Conservation (phyloP, 2,888 invertebrate genomes). For the Rhagonycha fulva region DNA sequence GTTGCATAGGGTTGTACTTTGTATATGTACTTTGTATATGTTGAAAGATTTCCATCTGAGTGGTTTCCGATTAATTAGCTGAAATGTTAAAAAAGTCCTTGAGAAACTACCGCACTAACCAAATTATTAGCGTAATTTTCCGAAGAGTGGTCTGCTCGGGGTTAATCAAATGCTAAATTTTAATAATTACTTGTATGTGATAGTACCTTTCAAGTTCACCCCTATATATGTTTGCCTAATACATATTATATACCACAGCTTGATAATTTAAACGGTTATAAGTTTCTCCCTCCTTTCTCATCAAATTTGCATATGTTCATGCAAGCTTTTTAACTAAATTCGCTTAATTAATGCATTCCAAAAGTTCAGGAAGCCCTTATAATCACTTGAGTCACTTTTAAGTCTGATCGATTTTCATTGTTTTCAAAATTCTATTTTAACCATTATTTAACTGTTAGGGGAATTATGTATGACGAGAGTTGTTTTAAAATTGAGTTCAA, state of each 20-base stretch:
- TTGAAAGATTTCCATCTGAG: no score
- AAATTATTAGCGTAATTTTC: no score
- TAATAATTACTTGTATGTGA: no score
- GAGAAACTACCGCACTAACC: not conserved
- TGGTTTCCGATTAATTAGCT: not conserved
- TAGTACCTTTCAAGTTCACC: no score
- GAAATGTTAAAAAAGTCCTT: not conserved
- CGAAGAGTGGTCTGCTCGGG: no score
- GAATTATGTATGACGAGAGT: not conserved
- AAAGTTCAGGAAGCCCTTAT: not conserved
- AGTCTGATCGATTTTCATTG: not conserved
- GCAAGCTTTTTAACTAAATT: not conserved
- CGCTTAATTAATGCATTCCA: not conserved
- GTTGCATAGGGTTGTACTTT: not conserved
- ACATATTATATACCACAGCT: not conserved
- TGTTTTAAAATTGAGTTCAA: not conserved
- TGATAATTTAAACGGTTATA: not conserved
- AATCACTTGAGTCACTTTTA: not conserved
- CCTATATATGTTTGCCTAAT: not conserved
- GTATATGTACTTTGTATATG: no score
- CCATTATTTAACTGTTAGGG: not conserved
- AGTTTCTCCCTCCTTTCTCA: not conserved
- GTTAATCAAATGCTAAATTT: no score
- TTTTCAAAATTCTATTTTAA: not conserved
- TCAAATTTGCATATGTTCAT: not conserved